These are phyloP conservation scores for Clavelina lepadiformis DNA, from an alignment of 23 tunicate species.

Conservation along the genomic window DNA sequence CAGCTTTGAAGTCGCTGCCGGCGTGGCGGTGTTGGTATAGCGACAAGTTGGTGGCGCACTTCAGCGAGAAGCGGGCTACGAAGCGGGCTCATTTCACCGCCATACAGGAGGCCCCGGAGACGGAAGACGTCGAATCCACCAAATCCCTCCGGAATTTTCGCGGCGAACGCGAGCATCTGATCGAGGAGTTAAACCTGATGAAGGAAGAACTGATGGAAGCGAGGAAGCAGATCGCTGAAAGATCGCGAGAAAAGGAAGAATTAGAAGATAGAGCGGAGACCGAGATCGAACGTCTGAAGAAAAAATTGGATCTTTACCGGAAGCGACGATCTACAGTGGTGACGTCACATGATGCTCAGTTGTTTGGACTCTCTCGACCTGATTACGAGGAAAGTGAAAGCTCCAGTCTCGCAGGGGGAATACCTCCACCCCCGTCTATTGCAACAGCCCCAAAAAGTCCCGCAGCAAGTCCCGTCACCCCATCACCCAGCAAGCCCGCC, in stretches of 20 bases:
- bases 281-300: constrained; percentile 43
- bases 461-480: neutral
- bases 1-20: constrained; percentile 31
- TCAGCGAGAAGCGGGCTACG: constrained; percentile 10
- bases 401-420: constrained; percentile 11
- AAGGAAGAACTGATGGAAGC: constrained; percentile 38
- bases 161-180: constrained; percentile 17
- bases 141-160: constrained; percentile 14
- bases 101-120: neutral
- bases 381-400: constrained; percentile 39
- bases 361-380: constrained; percentile 30
- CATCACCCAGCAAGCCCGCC: neutral
- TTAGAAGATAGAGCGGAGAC: constrained; percentile 56
- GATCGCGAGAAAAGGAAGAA: constrained; percentile 28
- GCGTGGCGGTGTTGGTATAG: constrained; percentile 88
- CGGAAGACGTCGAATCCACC: constrained; percentile 2
- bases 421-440: constrained; percentile 17
- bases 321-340: constrained; percentile 1
- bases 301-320: constrained; percentile 18
- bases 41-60: constrained; percentile 40
- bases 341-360: neutral
- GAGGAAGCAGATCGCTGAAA: constrained; percentile 6
- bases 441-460: neutral
- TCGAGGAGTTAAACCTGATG: constrained; percentile 39
- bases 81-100: neutral